Evolutionary conservation across 2,113 vertebrate species (phyloP), one percentile per base, ranked within the genome.

Genomic region (Macrotus californicus): DNA sequence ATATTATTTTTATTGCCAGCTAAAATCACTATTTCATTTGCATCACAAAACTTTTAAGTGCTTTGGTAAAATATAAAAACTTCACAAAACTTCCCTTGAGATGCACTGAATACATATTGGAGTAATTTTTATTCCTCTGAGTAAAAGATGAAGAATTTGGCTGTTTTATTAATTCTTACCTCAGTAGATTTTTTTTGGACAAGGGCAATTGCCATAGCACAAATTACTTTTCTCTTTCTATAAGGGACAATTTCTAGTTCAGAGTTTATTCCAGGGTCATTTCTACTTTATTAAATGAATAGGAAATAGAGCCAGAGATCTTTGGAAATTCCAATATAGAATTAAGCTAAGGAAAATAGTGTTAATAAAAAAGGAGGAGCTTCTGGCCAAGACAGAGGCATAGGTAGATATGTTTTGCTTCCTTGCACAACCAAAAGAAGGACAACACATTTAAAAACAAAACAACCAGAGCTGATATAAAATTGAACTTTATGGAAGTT

Each of bases 1-100:
- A 39, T 88, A 41, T 83, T 94, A 94, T 95, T 96, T 95, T 96
- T 84, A 72, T 91, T 94, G 48, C 66, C 88, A 97, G 69, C 3
- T 80, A 94, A 26, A 95, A 88, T 97, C 95, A 96, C 67, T 67
- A 11, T 89, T 54, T 97, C 18, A 5, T 96, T 97, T 96, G 81
- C 43, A 82, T 96, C 94, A 97, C 69, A 87, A 93, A 96, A 29
- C 50, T 77, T 79, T 87, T 90, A 94, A 96, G 95, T 59, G 76
- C 87, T 92, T 96, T 94, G 79, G 89, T 89, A 95, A 96, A 96
- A 92, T 75, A 19, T 39, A 64, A 97, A 97, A 96, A 82, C 24
- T 96, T 96, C 26, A n/a, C n/a, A 2, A 85, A 97, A 85, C 77
- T 93, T 79, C 96, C 94, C 91, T 18, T 41, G 95, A 93, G 75